phyloP scores from a whole-genome alignment of 2,888 invertebrate genomes.

The Salpingus planirostris region DNA sequence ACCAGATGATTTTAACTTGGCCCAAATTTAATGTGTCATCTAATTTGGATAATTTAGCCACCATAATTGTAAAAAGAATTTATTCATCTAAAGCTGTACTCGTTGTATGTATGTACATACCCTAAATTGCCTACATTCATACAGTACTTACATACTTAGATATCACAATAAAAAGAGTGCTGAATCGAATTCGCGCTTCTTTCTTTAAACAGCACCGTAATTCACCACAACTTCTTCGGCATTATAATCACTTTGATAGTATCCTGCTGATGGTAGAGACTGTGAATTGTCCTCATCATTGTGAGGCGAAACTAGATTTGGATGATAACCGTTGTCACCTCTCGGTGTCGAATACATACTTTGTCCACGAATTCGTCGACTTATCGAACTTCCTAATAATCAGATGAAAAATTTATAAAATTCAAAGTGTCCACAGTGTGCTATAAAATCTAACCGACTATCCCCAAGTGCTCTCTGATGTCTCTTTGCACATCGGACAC shows the following conservation, averaged over 20 bases:
- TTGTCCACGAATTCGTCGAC: conserved; percentile 68
- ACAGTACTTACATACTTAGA: too few species aligned
- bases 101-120: too few species aligned
- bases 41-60: too few species aligned
- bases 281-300: conserved; percentile 32
- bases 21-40: too few species aligned
- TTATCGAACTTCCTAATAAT: conserved; percentile 59
- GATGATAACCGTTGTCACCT: conserved; percentile 52
- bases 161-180: too few species aligned
- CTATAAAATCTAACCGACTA: conserved; percentile 76
- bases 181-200: too few species aligned
- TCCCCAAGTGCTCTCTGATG: conserved; percentile 85
- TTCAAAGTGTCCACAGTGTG: conserved; percentile 12
- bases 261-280: conserved; percentile 19
- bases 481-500: conserved; percentile 92
- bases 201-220: conserved; percentile 35
- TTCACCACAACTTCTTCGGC: conserved; percentile 32
- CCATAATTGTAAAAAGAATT: too few species aligned
- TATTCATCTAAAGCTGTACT: too few species aligned
- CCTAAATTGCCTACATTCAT: too few species aligned
- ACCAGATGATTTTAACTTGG: too few species aligned
- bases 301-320: conserved; percentile 29
- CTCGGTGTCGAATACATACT: conserved; percentile 65
- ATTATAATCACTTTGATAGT: conserved; percentile 33
- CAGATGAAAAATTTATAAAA: background rate